These are phyloP conservation scores for Ciconia maguari DNA, from an alignment of 2,113 vertebrate genomes.

Conservation along the genomic window DNA sequence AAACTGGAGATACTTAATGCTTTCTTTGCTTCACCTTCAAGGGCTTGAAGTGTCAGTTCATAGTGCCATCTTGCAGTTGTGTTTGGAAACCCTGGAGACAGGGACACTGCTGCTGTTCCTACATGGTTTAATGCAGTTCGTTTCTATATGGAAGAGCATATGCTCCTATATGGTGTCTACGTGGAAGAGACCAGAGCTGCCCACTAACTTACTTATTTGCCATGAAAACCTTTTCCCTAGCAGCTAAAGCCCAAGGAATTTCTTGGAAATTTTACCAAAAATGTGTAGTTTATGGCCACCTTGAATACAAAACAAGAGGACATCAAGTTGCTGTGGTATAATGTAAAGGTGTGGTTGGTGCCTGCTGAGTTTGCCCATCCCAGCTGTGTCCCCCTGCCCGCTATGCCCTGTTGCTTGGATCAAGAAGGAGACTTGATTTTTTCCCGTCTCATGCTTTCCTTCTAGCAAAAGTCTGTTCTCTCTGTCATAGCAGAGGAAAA, in stretches of 20 bases:
- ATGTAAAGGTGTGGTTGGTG: not conserved
- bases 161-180: not conserved
- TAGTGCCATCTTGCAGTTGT: not conserved
- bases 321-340: not conserved
- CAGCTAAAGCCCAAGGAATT: not conserved
- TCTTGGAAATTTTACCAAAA: not conserved
- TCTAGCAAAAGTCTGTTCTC: not conserved
- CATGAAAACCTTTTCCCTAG: not conserved
- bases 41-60: not conserved
- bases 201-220: not conserved
- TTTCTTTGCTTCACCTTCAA: not conserved
- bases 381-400: not conserved
- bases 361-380: not conserved
- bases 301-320: not conserved
- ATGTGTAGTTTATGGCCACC: not conserved
- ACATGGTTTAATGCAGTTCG: rapidly evolving
- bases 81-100: not conserved
- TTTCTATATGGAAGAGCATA: not conserved
- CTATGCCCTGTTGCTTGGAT: rapidly evolving
- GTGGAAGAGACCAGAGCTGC: not conserved
- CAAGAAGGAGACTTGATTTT: not conserved
- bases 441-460: not conserved
- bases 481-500: not conserved
- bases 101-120: not conserved
- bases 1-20: not conserved